phyloP scores from a whole-genome alignment of 2,113 vertebrate species.

The Scomber colias region DNA sequence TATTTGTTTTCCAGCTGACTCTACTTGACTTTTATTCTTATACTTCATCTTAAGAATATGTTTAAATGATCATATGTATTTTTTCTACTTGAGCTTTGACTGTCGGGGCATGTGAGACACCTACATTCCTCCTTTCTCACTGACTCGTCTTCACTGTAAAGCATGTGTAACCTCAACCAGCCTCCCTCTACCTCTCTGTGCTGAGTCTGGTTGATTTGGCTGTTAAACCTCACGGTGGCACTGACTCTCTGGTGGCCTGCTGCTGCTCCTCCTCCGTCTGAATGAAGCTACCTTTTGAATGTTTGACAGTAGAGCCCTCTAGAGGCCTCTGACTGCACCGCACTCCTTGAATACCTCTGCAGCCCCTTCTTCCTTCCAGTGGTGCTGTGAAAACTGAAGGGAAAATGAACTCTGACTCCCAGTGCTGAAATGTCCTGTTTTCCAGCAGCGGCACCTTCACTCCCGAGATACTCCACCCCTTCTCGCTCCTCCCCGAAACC shows the following conservation, averaged over 20 bases:
- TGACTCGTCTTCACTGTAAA: constrained; percentile 38
- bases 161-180: constrained; percentile 55
- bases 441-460: constrained; percentile 91
- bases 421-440: constrained; percentile 88
- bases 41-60: accelerated
- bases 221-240: background rate
- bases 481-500: constrained; percentile 95
- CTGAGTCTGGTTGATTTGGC: constrained; percentile 15
- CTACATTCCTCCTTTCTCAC: constrained; percentile 24
- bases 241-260: constrained; percentile 4
- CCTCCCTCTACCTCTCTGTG: constrained; percentile 22
- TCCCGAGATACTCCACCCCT: constrained; percentile 91
- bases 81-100: constrained; percentile 40
- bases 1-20: constrained; percentile 9
- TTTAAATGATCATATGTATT: background rate
- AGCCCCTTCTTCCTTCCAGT: constrained; percentile 3
- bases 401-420: constrained; percentile 35
- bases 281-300: constrained; percentile 9
- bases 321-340: constrained; percentile 50
- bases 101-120: constrained; percentile 43
- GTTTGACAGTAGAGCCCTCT: constrained; percentile 60
- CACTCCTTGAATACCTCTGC: background rate
- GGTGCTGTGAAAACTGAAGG: constrained; percentile 29
- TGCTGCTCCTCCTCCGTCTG: constrained; percentile 18
- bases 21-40: background rate